Evolutionary conservation across 2,888 invertebrate genomes (phyloP), one percentile per base, ranked within the genome.

Genomic region (Volucella inflata): DNA sequence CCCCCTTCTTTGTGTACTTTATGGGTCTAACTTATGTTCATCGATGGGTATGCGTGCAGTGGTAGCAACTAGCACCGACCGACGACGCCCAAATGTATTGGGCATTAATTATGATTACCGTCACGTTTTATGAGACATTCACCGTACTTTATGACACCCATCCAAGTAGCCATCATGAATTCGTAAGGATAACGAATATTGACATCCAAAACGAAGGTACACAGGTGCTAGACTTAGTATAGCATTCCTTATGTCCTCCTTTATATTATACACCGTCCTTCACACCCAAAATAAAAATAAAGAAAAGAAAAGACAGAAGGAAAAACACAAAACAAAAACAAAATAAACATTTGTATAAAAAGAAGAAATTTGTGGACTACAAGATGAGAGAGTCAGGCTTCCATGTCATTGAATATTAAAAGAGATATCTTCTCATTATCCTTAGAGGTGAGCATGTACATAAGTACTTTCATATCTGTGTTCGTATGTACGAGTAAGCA

Each of bases 61-160:
- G 30, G 16, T 14, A 42, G 14, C 16, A 14, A 12, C 38, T 3
- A 16, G 10, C n/a, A 0, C 11, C 10, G 46, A 30, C 46, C 17
- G 14, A 17, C 36, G 8, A 17, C 59, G 30, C 72, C 65, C 60
- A 50, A 68, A 57, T 65, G 30, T 82, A 87, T 88, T 87, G 88
- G 87, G 89, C 91, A 92, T 92, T 91, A 91, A 91, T 92, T 92
- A 91, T 90, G 92, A 92, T 92, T 92, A 92, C 91, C 90, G 90
- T 91, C 92, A 92, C 92, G 92, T 92, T 92, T 92, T 92, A 92
- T 91, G 91, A 91, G 91, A 91, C 91, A 90, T 91, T 90, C 89
- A 89, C 89, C 88, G 90, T 91, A 91, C 89, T 91, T 91, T 91
- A 91, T 91, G 91, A 90, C 89, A 87, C 87, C 87, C 88, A 88